phyloP scores from a whole-genome alignment of 1,140 invertebrate species.

The Aricia agestis region DNA sequence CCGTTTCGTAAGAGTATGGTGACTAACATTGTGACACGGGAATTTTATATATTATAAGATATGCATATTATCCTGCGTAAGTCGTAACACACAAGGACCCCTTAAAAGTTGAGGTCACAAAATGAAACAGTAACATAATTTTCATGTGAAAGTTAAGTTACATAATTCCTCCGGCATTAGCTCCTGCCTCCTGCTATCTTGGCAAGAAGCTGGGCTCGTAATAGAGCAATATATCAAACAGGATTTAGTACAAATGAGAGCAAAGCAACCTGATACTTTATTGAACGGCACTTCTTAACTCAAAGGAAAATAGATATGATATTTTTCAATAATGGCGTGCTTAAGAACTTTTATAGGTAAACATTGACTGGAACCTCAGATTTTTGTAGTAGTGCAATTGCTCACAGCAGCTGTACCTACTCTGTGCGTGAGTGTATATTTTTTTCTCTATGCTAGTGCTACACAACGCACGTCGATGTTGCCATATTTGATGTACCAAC shows the following conservation, averaged over 20 bases:
- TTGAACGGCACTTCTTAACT: conserved; percentile 49
- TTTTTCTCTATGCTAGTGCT: no score
- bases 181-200: conserved; percentile 62
- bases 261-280: conserved; percentile 55
- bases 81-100: no score
- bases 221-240: conserved; percentile 69
- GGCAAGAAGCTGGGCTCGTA: conserved; percentile 50
- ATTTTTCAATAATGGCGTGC: conserved; percentile 29
- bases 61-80: no score
- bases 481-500: no score
- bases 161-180: conserved; percentile 8
- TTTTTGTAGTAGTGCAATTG: no score
- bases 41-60: no score
- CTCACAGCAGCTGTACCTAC: no score
- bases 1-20: no score
- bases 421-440: no score
- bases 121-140: conserved; percentile 13
- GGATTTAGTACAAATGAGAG: conserved; percentile 68
- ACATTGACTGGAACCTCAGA: no score
- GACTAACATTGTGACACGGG: no score
- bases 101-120: not conserved
- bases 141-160: conserved; percentile 16
- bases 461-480: no score
- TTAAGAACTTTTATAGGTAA: not conserved
- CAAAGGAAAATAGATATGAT: conserved; percentile 29